phyloP scores from a whole-genome alignment of 2,797 vertebrate species.

The Discoglossus pictus region DNA sequence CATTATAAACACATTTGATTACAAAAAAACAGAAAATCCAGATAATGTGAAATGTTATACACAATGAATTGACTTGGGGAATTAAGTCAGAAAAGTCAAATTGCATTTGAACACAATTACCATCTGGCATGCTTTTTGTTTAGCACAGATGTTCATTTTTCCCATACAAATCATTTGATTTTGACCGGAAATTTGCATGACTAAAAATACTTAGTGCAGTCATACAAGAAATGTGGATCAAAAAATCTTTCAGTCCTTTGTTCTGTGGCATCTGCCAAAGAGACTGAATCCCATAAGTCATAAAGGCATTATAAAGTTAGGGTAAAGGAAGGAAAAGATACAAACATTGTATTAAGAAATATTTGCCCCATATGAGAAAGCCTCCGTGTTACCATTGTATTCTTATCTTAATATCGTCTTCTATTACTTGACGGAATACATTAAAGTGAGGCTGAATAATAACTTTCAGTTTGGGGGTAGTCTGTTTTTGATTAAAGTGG shows the following conservation, averaged over 20 bases:
- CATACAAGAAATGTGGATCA: not conserved
- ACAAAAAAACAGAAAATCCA: constrained; percentile 1
- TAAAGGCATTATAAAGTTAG: not conserved
- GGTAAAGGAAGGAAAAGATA: not conserved
- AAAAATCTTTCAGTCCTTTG: constrained; percentile 6
- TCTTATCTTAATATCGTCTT: no score
- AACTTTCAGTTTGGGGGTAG: no score
- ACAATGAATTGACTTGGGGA: constrained; percentile 14
- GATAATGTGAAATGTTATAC: not conserved
- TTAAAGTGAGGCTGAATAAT: no score
- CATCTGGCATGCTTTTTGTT: constrained; percentile 14
- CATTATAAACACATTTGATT: no score
- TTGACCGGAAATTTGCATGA: constrained; percentile 16
- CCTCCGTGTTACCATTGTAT: no score
- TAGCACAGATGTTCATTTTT: constrained; percentile 37
- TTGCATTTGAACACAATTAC: constrained; percentile 22
- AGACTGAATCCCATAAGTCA: not conserved
- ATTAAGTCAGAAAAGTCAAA: constrained; percentile 17
- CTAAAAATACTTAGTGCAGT: constrained; percentile 7
- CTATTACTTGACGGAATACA: no score
- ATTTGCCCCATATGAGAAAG: no score
- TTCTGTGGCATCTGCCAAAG: constrained; percentile 11
- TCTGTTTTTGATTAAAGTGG: no score
- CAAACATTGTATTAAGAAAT: no score
- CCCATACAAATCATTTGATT: constrained; percentile 10